These are phyloP conservation scores for Actinemys pallida DNA, from an alignment of 2,113 vertebrate species.

Conservation along the genomic window DNA sequence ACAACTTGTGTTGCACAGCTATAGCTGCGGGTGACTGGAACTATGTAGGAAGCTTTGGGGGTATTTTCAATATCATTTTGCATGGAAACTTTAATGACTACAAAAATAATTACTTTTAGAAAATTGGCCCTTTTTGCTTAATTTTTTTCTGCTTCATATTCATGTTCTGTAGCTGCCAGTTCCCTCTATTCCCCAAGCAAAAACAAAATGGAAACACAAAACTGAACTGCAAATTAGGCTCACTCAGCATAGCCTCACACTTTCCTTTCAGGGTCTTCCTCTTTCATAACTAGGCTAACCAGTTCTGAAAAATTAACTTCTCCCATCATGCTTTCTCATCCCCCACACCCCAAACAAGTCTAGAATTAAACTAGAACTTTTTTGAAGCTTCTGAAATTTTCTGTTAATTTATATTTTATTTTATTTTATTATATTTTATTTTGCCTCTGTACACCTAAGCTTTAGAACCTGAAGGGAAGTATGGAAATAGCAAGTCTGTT, in stretches of 20 bases:
- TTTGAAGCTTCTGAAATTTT: not conserved
- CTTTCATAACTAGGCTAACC: not conserved
- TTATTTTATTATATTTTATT: not conserved
- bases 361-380: not conserved
- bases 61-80: slow-evolving; percentile 41
- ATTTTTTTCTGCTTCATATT: slow-evolving; percentile 63
- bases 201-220: slow-evolving; percentile 53
- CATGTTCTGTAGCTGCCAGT: slow-evolving; percentile 28
- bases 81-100: slow-evolving; percentile 36
- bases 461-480: not conserved
- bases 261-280: slow-evolving; percentile 44
- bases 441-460: not conserved
- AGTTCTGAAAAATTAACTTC: not conserved
- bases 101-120: slow-evolving; percentile 40
- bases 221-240: slow-evolving; percentile 40
- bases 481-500: not conserved
- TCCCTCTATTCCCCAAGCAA: slow-evolving; percentile 42
- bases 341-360: not conserved
- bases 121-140: slow-evolving; percentile 41
- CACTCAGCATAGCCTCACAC: not conserved
- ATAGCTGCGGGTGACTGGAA: not conserved
- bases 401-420: not conserved
- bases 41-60: not conserved
- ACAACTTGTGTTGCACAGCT: not conserved
- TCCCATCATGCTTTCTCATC: not conserved